A percentile compares a stretch with the other conserved stretches of the same genome.
phyloP scores from a whole-genome alignment of 1,140 invertebrate genomes.

The Gonatopus flavifemur region DNA sequence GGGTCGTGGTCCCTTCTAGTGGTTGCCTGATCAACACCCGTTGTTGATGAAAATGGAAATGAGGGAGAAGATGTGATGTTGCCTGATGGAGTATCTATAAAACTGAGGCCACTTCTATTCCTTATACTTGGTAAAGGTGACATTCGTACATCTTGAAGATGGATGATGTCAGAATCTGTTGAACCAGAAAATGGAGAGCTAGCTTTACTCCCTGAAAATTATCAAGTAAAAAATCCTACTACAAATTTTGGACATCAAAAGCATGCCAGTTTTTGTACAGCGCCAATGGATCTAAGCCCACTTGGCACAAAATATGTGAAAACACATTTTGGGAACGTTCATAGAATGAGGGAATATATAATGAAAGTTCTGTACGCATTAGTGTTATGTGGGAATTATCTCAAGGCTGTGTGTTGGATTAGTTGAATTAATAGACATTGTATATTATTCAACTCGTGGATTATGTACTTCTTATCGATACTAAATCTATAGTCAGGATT shows the following conservation, averaged over 20 bases:
- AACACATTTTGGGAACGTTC: no score
- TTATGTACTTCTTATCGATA: no score
- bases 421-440: no score
- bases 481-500: no score
- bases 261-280: slow-evolving; percentile 2
- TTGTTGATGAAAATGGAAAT: slow-evolving; percentile 18
- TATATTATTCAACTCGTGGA: no score
- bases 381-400: no score
- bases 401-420: no score
- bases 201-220: slow-evolving; percentile 48
- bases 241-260: not conserved
- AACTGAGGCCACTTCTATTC: slow-evolving; percentile 46
- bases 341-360: no score
- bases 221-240: not conserved
- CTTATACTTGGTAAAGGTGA: slow-evolving; percentile 82
- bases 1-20: slow-evolving; percentile 58
- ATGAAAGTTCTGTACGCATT: no score
- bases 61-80: slow-evolving; percentile 30
- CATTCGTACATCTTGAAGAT: slow-evolving; percentile 78
- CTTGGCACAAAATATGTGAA: no score
- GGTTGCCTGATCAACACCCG: no score
- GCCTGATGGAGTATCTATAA: not conserved
- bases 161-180: slow-evolving; percentile 63
- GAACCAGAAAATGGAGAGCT: slow-evolving; percentile 48
- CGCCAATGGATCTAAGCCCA: slow-evolving; percentile 1